Percentiles rank a stretch among this genome's conserved stretches.
Evolutionary conservation across 2,113 vertebrate species (phyloP).

Genomic region (Anguilla rostrata): DNA sequence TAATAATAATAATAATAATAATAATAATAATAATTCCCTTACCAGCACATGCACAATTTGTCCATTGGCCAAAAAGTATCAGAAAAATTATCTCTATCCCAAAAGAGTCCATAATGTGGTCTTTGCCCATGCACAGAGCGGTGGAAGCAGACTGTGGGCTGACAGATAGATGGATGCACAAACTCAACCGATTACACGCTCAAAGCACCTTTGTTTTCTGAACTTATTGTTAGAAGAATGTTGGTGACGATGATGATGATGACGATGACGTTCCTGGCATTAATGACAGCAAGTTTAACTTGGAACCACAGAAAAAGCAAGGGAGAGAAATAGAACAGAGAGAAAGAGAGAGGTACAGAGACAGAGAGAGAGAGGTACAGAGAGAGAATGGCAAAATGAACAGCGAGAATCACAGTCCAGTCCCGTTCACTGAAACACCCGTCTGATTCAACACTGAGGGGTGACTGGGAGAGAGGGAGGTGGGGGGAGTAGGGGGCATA

Average conservation of each 20-base stretch:
- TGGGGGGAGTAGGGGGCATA: background rate
- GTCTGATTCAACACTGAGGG: conserved; percentile 31
- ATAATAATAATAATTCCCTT: conserved; percentile 46
- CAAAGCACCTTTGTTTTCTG: background rate
- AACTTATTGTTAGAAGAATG: background rate
- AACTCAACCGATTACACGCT: background rate
- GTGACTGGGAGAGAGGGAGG: conserved; percentile 6
- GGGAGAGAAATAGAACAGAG: background rate
- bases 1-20: conserved; percentile 21
- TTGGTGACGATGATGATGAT: background rate
- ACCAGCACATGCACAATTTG: conserved; percentile 48
- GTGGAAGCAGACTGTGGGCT: background rate
- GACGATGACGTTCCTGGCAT: background rate
- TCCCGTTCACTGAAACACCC: conserved; percentile 32
- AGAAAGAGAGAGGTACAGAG: background rate
- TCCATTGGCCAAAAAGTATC: conserved; percentile 47
- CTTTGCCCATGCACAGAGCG: background rate
- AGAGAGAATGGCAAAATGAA: conserved; percentile 18
- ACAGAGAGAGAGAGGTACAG: conserved; percentile 14
- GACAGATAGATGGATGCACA: background rate
- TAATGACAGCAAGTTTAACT: conserved; percentile 20
- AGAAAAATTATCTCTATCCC: conserved; percentile 50
- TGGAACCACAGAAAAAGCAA: conserved; percentile 21
- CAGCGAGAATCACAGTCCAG: conserved; percentile 26
- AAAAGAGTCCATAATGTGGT: conserved; percentile 58